Percentiles rank a stretch among this genome's conserved stretches.
These are phyloP conservation scores for Brachionus calyciflorus DNA, from an alignment of 1,140 invertebrate genomes.

Conservation along the genomic window DNA sequence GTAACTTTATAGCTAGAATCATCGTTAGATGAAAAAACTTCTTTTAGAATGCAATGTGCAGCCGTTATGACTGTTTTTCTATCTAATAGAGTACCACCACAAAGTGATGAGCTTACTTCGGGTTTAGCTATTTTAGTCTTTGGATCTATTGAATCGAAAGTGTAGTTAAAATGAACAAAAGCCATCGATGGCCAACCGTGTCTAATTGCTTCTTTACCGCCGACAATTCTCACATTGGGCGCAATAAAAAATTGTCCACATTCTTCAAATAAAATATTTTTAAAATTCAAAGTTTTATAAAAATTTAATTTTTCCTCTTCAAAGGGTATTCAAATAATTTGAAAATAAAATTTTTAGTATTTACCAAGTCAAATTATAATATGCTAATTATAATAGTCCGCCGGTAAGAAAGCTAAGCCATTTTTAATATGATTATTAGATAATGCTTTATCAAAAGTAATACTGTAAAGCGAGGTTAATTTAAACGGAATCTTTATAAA, in stretches of 20 bases:
- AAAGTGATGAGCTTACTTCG: constrained; percentile 53
- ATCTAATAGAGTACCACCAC: constrained; percentile 73
- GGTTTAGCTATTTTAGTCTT: background rate
- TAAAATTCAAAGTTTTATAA: too few relatives aligned
- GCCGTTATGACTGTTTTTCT: constrained; percentile 71
- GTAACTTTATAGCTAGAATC: background rate
- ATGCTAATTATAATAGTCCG: too few relatives aligned
- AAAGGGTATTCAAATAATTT: too few relatives aligned
- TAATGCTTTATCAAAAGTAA: too few relatives aligned
- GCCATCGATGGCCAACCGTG: background rate
- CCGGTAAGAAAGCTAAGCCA: too few relatives aligned
- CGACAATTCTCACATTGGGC: background rate
- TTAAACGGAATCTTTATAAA: too few relatives aligned
- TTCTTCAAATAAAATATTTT: background rate
- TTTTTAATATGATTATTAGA: too few relatives aligned
- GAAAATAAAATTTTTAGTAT: too few relatives aligned
- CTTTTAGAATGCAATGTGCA: constrained; percentile 66
- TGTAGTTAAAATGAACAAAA: background rate
- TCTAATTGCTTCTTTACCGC: background rate
- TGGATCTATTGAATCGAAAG: background rate
- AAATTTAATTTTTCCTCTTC: too few relatives aligned
- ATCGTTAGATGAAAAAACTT: background rate
- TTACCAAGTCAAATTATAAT: too few relatives aligned
- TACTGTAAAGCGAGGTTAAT: too few relatives aligned
- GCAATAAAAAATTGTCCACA: background rate